phyloP scores from a whole-genome alignment of 2,113 vertebrate genomes.

The Ceratotherium simum region DNA sequence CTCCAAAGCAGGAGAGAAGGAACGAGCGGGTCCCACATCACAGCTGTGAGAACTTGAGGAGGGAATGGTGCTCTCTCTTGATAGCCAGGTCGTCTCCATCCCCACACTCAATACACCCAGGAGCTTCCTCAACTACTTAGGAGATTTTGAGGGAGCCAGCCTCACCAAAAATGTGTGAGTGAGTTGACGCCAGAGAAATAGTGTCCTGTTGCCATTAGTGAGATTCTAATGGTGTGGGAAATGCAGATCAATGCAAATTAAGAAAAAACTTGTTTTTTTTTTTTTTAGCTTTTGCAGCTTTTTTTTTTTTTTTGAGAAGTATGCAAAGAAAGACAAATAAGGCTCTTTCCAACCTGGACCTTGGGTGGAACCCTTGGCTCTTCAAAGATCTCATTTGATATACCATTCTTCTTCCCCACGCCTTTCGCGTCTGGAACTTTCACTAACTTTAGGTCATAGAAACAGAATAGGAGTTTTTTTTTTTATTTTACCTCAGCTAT shows the following conservation, averaged over 20 bases:
- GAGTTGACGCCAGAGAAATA: background rate
- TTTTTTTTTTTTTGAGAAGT: background rate
- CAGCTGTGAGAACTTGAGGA: background rate
- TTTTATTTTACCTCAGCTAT: background rate
- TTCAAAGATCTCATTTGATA: background rate
- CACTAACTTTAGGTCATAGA: background rate
- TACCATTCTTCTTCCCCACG: background rate
- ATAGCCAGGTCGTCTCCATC: background rate
- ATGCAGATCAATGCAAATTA: background rate
- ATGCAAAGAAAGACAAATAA: slow-evolving; percentile 6
- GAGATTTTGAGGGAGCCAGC: background rate
- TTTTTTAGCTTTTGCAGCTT: background rate
- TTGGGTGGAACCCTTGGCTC: background rate
- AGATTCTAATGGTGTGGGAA: background rate
- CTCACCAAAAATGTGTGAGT: background rate
- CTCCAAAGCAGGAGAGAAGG: background rate
- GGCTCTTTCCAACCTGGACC: background rate
- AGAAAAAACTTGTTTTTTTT: background rate
- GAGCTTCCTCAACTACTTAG: background rate
- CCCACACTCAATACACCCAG: background rate
- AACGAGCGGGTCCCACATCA: too few relatives aligned
- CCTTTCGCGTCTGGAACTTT: background rate
- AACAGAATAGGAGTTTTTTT: background rate
- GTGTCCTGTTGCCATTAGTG: background rate
- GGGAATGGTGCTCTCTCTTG: background rate